A percentile compares a stretch with the other conserved stretches of the same genome.
Conservation (phyloP, 2,888 invertebrate genomes). For the Carabus problematicus region DNA sequence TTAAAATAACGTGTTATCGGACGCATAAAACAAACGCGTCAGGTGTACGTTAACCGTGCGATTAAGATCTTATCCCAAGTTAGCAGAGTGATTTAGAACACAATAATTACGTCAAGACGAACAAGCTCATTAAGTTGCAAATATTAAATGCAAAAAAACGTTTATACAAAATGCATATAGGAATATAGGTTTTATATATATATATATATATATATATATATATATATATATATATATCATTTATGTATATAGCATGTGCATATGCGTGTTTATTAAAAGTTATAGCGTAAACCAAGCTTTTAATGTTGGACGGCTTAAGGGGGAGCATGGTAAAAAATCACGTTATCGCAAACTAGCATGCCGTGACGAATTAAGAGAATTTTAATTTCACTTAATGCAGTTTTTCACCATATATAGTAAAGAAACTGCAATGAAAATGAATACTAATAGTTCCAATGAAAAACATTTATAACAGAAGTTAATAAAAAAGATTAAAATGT, state of each 20-base stretch:
- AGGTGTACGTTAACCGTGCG: conserved; percentile 29
- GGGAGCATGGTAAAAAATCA: too few species aligned
- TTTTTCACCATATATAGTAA: background rate
- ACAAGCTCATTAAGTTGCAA: conserved; percentile 34
- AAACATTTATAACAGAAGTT: conserved; percentile 14
- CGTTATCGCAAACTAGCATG: conserved; percentile 12
- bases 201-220: too few species aligned
- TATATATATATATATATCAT: background rate
- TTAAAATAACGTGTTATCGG: conserved; percentile 40
- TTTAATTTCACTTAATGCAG: conserved; percentile 20
- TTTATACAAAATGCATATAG: too few species aligned
- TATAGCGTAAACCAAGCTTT: conserved; percentile 18
- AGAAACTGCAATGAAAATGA: background rate
- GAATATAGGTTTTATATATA: too few species aligned
- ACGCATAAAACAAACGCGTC: conserved; percentile 39
- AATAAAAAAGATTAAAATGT: too few species aligned
- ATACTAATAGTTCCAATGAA: conserved; percentile 5
- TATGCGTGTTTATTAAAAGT: conserved; percentile 13
- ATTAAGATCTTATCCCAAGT: conserved; percentile 36
- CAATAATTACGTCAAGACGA: conserved; percentile 39
- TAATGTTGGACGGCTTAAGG: conserved; percentile 1
- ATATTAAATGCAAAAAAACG: background rate
- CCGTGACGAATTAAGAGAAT: conserved; percentile 10
- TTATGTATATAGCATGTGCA: conserved; percentile 11
- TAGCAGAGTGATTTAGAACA: conserved; percentile 35